Percentiles rank a stretch among this genome's conserved stretches.
These are phyloP conservation scores for Lithobates pipiens DNA, from an alignment of 2,797 vertebrate genomes.

Conservation along the genomic window DNA sequence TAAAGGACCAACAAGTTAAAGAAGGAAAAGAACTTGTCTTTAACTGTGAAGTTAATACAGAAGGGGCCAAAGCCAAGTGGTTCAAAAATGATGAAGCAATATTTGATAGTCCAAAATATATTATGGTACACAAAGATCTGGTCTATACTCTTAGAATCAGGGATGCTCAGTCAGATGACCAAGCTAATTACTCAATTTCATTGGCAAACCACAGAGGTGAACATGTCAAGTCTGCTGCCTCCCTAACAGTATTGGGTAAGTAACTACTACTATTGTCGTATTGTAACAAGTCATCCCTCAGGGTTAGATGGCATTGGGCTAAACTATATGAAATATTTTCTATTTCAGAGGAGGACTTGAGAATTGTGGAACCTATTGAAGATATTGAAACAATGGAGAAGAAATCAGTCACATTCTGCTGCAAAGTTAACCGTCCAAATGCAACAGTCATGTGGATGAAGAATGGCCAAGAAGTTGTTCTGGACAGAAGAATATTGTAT, in stretches of 20 bases:
- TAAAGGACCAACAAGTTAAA: constrained; percentile 87
- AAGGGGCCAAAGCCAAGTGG: constrained; percentile 97
- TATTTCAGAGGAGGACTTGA: constrained; percentile 90
- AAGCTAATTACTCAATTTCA: constrained; percentile 83
- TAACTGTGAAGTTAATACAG: constrained; percentile 95
- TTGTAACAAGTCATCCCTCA: background rate
- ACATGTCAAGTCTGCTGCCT: constrained; percentile 85
- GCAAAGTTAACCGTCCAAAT: constrained; percentile 92
- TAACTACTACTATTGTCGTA: background rate
- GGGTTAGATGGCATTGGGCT: background rate
- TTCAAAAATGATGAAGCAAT: constrained; percentile 90
- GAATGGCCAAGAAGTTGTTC: constrained; percentile 86
- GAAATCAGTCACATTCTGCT: constrained; percentile 91
- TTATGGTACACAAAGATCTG: constrained; percentile 91
- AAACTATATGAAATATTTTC: background rate
- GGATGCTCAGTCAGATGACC: constrained; percentile 85
- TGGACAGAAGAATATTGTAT: constrained; percentile 87
- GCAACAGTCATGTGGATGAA: constrained; percentile 92
- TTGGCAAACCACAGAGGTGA: constrained; percentile 92
- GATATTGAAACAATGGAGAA: constrained; percentile 98
- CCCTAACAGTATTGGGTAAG: constrained; percentile 88
- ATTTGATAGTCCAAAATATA: constrained; percentile 93
- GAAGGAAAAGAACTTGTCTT: constrained; percentile 92
- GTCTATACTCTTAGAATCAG: constrained; percentile 92
- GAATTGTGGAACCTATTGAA: constrained; percentile 90